These are phyloP conservation scores for fruit fly (Drosophila melanogaster) DNA, from an alignment of 1,140 invertebrate genomes.

Conservation along the genomic window DNA sequence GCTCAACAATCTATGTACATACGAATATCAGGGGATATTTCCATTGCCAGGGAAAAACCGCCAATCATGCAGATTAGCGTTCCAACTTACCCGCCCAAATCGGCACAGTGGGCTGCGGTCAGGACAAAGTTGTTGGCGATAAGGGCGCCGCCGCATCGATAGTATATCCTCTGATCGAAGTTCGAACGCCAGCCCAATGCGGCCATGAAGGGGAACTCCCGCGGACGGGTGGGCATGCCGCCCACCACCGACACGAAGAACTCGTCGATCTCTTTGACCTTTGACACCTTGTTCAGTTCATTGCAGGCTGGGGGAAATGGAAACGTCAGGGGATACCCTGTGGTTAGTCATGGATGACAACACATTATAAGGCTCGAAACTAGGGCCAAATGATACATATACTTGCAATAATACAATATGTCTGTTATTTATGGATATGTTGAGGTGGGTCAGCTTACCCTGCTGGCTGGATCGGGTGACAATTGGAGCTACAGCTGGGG, in stretches of 20 bases:
- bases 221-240: constrained; percentile 72
- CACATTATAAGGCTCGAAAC: too few relatives aligned
- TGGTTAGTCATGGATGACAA: constrained; percentile 17
- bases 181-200: constrained; percentile 78
- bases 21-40: too few relatives aligned
- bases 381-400: too few relatives aligned
- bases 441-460: constrained; percentile 29
- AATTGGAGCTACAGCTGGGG: background rate
- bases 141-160: constrained; percentile 78
- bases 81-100: constrained; percentile 62
- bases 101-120: constrained; percentile 83
- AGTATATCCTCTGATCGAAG: constrained; percentile 54
- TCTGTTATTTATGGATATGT: background rate
- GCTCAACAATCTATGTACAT: background rate
- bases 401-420: background rate
- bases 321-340: background rate
- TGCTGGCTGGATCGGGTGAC: constrained; percentile 38
- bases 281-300: constrained; percentile 10
- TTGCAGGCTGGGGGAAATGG: constrained; percentile 37
- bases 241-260: constrained; percentile 73
- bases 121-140: constrained; percentile 75
- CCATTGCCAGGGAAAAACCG: background rate
- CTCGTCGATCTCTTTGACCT: constrained; percentile 12
- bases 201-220: constrained; percentile 86
- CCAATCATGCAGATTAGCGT: background rate